Percentiles rank a stretch among this genome's conserved stretches.
phyloP scores from a whole-genome alignment of 2,797 vertebrate species.

The Peromyscus eremicus region DNA sequence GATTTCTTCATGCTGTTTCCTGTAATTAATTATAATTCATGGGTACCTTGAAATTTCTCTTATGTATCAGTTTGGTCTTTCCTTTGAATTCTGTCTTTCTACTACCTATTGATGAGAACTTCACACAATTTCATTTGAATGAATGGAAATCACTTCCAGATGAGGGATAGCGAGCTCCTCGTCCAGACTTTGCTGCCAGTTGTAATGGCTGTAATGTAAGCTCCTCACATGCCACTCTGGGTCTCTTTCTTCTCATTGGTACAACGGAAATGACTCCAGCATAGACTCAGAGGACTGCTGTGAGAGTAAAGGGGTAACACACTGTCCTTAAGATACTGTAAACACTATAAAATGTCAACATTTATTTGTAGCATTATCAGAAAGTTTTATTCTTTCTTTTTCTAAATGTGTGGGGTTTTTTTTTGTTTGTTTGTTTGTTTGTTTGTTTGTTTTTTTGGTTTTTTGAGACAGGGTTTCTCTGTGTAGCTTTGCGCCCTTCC shows the following conservation, averaged over 20 bases:
- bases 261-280: not conserved
- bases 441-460: no score
- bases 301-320: not conserved
- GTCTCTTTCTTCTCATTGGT: not conserved
- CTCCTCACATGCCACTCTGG: no score
- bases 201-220: not conserved
- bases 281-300: not conserved
- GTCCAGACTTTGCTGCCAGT: not conserved
- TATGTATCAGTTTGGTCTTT: not conserved
- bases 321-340: not conserved
- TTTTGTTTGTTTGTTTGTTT: no score
- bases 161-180: not conserved
- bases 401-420: no score
- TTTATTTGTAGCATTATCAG: not conserved
- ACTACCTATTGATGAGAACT: not conserved
- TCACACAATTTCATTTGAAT: conserved; percentile 33
- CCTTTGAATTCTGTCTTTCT: not conserved
- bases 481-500: no score
- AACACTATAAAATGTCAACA: not conserved
- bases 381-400: not conserved
- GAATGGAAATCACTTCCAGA: conserved; percentile 32
- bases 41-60: not conserved
- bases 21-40: not conserved
- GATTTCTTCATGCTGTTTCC: not conserved
- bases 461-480: no score